These are phyloP conservation scores for Drosophila cognata DNA, from an alignment of 2,888 invertebrate genomes.

Conservation along the genomic window DNA sequence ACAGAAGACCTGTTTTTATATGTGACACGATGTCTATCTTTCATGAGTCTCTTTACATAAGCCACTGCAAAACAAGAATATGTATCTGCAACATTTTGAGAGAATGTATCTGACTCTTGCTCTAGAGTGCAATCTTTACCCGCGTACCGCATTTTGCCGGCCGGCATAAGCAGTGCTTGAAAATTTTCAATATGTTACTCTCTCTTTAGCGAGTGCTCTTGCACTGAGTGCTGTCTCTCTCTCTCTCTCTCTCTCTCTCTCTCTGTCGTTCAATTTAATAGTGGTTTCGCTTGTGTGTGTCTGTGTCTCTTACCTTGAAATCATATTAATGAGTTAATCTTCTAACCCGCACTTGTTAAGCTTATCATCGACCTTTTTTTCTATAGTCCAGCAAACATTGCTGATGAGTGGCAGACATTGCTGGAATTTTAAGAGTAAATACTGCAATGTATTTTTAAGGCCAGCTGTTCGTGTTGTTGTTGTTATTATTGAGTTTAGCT, in stretches of 20 bases:
- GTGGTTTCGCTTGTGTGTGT: conserved; percentile 27
- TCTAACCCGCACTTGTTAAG: conserved; percentile 61
- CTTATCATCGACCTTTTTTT: conserved; percentile 46
- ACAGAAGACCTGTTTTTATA: conserved; percentile 63
- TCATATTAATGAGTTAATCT: conserved; percentile 69
- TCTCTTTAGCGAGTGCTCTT: conserved; percentile 22
- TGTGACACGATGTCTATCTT: conserved; percentile 43
- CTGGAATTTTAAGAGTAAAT: conserved; percentile 3
- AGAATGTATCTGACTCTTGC: conserved; percentile 37
- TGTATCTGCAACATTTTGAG: conserved; percentile 29
- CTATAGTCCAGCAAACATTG: conserved; percentile 32
- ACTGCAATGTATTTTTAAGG: conserved; percentile 21
- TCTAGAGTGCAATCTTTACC: conserved; percentile 26
- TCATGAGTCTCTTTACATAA: conserved; percentile 27
- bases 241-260: background rate
- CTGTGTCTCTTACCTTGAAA: conserved; percentile 66
- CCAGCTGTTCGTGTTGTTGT: conserved; percentile 60
- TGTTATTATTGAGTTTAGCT: conserved; percentile 49
- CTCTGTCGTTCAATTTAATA: conserved; percentile 6
- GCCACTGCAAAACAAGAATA: conserved; percentile 33
- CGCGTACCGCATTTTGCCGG: conserved; percentile 57
- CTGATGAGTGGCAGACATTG: conserved; percentile 4
- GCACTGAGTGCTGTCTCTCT: background rate
- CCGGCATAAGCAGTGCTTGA: conserved; percentile 61
- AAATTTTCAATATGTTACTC: background rate